These are phyloP conservation scores for Acanthopleura granulata DNA, from an alignment of 2,888 invertebrate genomes.

Conservation along the genomic window DNA sequence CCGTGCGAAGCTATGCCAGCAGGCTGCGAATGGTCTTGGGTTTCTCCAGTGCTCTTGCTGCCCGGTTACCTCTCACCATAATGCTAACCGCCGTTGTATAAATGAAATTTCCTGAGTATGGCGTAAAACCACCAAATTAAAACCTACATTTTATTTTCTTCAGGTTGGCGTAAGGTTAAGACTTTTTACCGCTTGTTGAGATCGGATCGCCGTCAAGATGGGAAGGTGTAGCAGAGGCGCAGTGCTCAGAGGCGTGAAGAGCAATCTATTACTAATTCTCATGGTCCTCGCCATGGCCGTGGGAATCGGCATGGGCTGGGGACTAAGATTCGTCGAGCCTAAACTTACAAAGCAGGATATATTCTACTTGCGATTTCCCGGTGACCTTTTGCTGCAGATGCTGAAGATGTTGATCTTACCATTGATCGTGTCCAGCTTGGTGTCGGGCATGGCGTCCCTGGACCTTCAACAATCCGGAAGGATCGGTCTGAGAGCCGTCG, in stretches of 20 bases:
- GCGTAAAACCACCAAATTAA: too few species aligned
- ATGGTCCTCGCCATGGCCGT: constrained; percentile 74
- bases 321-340: constrained; percentile 71
- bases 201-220: too few species aligned
- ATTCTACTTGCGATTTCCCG: constrained; percentile 77
- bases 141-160: too few species aligned
- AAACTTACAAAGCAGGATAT: constrained; percentile 77
- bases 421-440: constrained; percentile 76
- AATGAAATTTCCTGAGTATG: too few species aligned
- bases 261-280: constrained; percentile 74
- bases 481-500: constrained; percentile 87
- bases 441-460: constrained; percentile 83
- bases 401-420: constrained; percentile 80
- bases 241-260: not conserved
- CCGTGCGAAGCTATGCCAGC: too few species aligned
- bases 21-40: too few species aligned
- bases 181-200: too few species aligned
- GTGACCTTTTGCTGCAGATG: constrained; percentile 78
- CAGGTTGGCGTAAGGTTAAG: too few species aligned
- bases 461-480: constrained; percentile 90
- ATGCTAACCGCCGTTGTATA: too few species aligned
- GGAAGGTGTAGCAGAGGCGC: not conserved
- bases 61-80: too few species aligned
- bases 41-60: too few species aligned
- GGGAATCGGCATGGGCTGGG: constrained; percentile 74